A percentile compares a stretch with the other conserved stretches of the same genome.
phyloP scores from a whole-genome alignment of 2,113 vertebrate genomes.

The Orthonyx spaldingii region DNA sequence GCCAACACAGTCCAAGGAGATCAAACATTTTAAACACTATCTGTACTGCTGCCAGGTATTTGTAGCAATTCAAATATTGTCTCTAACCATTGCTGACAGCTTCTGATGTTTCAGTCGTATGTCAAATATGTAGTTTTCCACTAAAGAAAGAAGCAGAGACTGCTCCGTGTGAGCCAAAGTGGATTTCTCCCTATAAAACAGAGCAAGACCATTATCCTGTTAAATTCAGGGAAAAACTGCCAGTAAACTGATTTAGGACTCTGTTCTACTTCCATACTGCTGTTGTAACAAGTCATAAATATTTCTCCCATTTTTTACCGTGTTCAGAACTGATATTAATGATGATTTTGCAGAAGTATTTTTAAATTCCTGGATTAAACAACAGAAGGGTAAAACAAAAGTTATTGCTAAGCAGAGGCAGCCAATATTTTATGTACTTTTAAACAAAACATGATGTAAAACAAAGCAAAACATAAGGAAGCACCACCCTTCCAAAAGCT shows the following conservation, averaged over 20 bases:
- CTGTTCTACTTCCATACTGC: accelerated
- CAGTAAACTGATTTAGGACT: background rate
- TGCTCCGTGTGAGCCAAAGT: background rate
- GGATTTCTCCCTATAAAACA: background rate
- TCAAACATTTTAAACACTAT: conserved; percentile 21
- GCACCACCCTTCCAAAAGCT: background rate
- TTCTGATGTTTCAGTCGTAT: background rate
- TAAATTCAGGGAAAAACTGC: background rate
- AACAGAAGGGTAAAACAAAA: background rate
- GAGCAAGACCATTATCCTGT: background rate
- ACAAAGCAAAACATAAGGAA: background rate
- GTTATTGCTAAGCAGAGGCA: background rate
- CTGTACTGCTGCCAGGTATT: conserved; percentile 39
- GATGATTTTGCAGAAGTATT: background rate
- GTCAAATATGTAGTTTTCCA: background rate
- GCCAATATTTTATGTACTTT: background rate
- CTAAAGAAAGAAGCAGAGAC: background rate
- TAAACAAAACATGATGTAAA: background rate
- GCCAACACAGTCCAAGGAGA: background rate
- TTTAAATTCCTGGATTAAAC: background rate
- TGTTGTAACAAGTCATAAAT: background rate
- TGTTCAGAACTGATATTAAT: background rate
- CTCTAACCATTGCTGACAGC: conserved; percentile 10
- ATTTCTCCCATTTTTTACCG: background rate
- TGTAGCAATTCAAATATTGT: conserved; percentile 25